Conservation (phyloP, 53 echinoderm and acorn worm genomes). For the Henricia sp. region DNA sequence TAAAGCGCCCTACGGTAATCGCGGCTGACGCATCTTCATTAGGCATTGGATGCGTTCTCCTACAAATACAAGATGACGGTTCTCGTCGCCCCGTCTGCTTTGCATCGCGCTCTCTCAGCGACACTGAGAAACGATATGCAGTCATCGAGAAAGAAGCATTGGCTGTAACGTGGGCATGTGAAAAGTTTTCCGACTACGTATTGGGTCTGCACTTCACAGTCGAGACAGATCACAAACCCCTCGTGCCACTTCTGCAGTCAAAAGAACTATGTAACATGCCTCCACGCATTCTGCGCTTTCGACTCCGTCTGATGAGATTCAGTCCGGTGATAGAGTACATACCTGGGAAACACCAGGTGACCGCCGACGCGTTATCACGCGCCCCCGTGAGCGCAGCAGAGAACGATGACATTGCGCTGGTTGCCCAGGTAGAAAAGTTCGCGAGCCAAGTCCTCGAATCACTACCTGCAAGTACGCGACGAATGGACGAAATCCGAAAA, state of each 20-base stretch:
- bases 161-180: slow-evolving; percentile 68
- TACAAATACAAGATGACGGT: slow-evolving; percentile 57
- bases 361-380: slow-evolving; percentile 24
- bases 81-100: slow-evolving; percentile 60
- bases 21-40: slow-evolving; percentile 61
- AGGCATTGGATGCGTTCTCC: slow-evolving; percentile 53
- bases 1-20: slow-evolving; percentile 40
- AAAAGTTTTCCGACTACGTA: slow-evolving; percentile 36
- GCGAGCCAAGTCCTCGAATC: slow-evolving; percentile 10
- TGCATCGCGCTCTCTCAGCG: slow-evolving; percentile 61
- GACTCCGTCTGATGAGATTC: slow-evolving; percentile 63
- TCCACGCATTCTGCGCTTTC: slow-evolving; percentile 55
- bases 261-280: slow-evolving; percentile 71
- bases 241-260: slow-evolving; percentile 61
- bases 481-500: slow-evolving; percentile 38
- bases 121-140: slow-evolving; percentile 42
- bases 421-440: slow-evolving; percentile 53
- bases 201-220: slow-evolving; percentile 46
- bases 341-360: slow-evolving; percentile 53
- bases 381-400: slow-evolving; percentile 43
- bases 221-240: slow-evolving; percentile 75
- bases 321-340: slow-evolving; percentile 22
- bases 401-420: slow-evolving; percentile 14
- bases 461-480: slow-evolving; percentile 45
- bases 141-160: slow-evolving; percentile 72